Evolutionary conservation across 2,113 vertebrate species (phyloP), one percentile per base, ranked within the genome.

Genomic region (Okapia johnstoni): DNA sequence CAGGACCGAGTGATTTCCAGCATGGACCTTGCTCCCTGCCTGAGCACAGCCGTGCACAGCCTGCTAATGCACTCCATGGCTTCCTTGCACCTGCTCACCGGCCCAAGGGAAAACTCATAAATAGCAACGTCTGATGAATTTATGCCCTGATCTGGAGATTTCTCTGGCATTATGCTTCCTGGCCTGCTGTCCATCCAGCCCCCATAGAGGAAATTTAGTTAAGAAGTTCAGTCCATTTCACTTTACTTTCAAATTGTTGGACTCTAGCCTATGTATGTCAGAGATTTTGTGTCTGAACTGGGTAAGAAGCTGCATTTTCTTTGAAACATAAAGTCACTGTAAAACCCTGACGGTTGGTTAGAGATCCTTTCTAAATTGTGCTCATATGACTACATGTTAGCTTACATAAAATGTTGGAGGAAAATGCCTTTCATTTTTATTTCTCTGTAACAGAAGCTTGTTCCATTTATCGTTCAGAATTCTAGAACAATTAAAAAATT

Each of bases 231-330:
- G 60, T 52, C 6, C 70, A 86, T 96, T 97, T 94, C 48, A 40
- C 95, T 98, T 98, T 55, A 26, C 87, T 89, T 97, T 96, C 23
- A 6, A 19, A 36, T 23, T 16, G n/a, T 54, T 73, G 93, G 66
- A 14, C 43, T 93, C 6, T 55, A 7, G 60, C 77, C 58, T 84
- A 7, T 19, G 28, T 77, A 25, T 40, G 17, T 63, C 14, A 11
- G 57, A 90, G 36, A 77, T 36, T n/a, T 5, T 85, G 0, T 84
- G 19, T 70, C 33, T 96, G 16, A 86, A 43, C n/a, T 80, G 58
- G 36, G 84, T 63, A 58, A 87, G 96, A 81, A 95, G 46, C 43
- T 85, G 3, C 23, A 6, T 77, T 93, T 96, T 77, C 63, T 66
- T 40, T 55, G 63, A 57, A 92, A 76, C 33, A 26, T 77, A 28